Conservation (phyloP, 2,797 vertebrate genomes). For the Octomys mimax region DNA sequence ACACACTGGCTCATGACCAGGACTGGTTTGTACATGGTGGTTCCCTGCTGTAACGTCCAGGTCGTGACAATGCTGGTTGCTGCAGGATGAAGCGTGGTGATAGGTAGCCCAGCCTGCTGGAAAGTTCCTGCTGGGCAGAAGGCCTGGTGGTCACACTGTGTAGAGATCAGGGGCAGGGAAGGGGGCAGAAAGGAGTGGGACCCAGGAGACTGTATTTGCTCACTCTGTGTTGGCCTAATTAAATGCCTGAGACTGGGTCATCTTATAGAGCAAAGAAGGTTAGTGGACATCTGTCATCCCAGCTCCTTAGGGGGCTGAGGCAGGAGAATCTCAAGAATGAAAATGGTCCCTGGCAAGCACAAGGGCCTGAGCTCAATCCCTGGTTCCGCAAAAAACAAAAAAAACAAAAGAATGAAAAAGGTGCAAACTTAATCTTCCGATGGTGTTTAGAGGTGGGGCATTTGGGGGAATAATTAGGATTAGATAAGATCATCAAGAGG, state of each 20-base stretch:
- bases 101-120: not conserved
- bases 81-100: not conserved
- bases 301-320: not conserved
- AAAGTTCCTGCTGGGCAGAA: too few relatives aligned
- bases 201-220: not conserved
- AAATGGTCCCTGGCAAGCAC: not conserved
- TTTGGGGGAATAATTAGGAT: not conserved
- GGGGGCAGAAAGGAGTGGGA: not conserved
- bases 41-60: not conserved
- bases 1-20: not conserved
- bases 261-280: not conserved
- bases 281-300: not conserved
- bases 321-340: not conserved
- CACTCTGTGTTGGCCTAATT: not conserved
- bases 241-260: not conserved
- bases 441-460: not conserved
- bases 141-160: not conserved
- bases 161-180: not conserved
- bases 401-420: too few relatives aligned
- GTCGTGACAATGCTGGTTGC: not conserved
- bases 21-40: accelerated
- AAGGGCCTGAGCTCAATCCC: too few relatives aligned
- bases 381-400: too few relatives aligned
- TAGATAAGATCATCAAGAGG: not conserved
- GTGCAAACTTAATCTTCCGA: not conserved